These are phyloP conservation scores for Helicorthomorpha holstii DNA, from an alignment of 1,140 invertebrate genomes.

Conservation along the genomic window DNA sequence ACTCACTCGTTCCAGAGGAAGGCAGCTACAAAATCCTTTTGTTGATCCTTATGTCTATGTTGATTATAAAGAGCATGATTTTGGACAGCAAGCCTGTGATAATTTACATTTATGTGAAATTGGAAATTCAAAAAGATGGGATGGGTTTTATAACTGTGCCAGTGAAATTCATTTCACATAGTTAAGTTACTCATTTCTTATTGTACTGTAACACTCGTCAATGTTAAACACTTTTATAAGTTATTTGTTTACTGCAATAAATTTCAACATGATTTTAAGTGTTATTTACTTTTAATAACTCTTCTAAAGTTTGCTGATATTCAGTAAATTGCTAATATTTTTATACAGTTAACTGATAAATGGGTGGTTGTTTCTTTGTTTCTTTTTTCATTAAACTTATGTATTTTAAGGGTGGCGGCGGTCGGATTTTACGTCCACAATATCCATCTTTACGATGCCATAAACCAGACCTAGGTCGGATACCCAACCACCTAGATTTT, in stretches of 20 bases:
- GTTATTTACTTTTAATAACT: no score
- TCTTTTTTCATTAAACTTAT: background rate
- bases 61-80: background rate
- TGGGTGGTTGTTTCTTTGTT: no score
- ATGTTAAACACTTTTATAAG: no score
- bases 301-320: no score
- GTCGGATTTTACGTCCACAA: conserved; percentile 69
- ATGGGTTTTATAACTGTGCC: background rate
- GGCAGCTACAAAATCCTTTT: background rate
- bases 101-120: background rate
- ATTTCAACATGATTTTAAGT: no score
- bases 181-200: no score
- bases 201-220: no score
- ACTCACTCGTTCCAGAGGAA: background rate
- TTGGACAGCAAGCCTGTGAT: background rate
- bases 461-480: conserved; percentile 73
- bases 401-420: conserved; percentile 34
- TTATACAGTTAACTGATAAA: background rate
- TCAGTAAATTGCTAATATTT: no score
- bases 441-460: conserved; percentile 82
- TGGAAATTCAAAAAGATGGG: background rate
- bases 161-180: background rate
- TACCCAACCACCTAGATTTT: conserved; percentile 61
- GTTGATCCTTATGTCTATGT: background rate
- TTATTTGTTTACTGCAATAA: no score